Conservation (phyloP, 35 echinoderm and acorn worm species). For the Hemicentrotus pulcherrimus region DNA sequence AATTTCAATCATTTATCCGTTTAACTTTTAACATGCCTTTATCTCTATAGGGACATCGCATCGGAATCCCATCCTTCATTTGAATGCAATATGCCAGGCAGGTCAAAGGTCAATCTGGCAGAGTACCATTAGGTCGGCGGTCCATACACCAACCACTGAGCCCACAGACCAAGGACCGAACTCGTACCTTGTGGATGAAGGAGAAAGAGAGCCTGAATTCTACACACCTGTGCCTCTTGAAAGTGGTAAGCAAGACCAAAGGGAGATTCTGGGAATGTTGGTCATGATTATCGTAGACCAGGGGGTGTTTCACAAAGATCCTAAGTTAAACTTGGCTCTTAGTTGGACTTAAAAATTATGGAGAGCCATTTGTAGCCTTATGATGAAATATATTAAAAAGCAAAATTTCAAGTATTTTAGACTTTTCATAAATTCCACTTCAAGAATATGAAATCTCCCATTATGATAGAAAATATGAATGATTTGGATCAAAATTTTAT, state of each 20-base stretch:
- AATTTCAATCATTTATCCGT: not conserved
- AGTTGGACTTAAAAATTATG: no score
- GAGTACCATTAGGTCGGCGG: not conserved
- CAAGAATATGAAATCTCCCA: no score
- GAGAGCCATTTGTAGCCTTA: no score
- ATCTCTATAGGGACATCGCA: not conserved
- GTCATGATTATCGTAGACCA: no score
- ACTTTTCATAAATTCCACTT: no score
- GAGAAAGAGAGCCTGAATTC: not conserved
- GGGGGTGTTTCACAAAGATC: no score
- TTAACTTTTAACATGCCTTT: not conserved
- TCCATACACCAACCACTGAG: not conserved
- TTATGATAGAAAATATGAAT: no score
- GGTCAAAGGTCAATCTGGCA: not conserved
- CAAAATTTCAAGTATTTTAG: no score
- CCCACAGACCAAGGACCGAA: not conserved
- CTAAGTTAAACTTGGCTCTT: no score
- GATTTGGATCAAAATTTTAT: no score
- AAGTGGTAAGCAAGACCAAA: not conserved
- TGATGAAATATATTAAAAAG: no score
- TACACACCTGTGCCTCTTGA: not conserved
- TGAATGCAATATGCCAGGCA: not conserved
- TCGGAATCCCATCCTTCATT: not conserved
- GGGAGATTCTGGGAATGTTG: no score
- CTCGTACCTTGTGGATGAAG: not conserved